phyloP scores from a whole-genome alignment of 2,888 invertebrate species.

The Polymixis flavicincta region DNA sequence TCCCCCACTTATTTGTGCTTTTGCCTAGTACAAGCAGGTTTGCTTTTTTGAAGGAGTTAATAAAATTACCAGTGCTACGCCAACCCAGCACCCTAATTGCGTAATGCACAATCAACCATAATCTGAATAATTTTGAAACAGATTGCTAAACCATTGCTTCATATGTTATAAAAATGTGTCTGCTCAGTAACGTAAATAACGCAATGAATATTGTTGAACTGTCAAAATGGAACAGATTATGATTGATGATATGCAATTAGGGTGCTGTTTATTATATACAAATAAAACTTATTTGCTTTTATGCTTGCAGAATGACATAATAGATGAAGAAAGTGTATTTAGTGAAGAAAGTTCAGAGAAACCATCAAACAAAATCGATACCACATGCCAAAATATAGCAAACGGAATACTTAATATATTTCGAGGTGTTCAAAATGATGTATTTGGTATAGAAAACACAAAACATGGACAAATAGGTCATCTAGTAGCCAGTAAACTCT shows the following conservation, averaged over 20 bases:
- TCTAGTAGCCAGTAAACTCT: conserved; percentile 77
- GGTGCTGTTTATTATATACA: no score
- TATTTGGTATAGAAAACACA: conserved; percentile 77
- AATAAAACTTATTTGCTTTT: conserved; percentile 5
- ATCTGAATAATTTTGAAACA: no score
- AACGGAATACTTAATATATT: conserved; percentile 79
- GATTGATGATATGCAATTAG: no score
- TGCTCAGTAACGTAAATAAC: no score
- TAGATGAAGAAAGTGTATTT: conserved; percentile 60
- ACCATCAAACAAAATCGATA: conserved; percentile 58
- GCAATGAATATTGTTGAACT: no score
- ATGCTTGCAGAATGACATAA: conserved; percentile 67
- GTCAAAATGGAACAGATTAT: no score
- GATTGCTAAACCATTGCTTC: no score
- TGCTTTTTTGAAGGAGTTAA: not conserved
- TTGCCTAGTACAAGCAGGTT: not conserved
- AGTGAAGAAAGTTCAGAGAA: conserved; percentile 70
- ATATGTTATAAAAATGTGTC: no score
- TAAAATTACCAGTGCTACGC: not conserved
- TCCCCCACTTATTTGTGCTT: not conserved
- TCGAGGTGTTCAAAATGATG: conserved; percentile 80
- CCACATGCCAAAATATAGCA: conserved; percentile 77
- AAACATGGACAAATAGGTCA: conserved; percentile 78
- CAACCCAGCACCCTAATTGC: not conserved
- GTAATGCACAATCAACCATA: no score